Percentiles rank a stretch among this genome's conserved stretches.
Evolutionary conservation across 2,888 invertebrate genomes (phyloP).

Genomic region (Harpalus rubripes): DNA sequence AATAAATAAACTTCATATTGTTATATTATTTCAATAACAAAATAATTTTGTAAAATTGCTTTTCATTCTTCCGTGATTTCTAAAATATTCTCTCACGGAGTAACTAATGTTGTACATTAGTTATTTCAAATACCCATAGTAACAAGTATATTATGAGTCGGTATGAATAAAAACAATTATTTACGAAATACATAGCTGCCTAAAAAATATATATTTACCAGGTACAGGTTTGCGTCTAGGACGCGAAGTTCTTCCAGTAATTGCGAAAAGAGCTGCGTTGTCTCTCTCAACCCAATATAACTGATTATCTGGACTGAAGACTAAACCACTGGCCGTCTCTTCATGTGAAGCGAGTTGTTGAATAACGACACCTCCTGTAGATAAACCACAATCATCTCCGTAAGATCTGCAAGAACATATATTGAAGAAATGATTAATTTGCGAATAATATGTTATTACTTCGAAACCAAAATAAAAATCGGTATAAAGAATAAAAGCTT

Average conservation of each 20-base stretch:
- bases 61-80: too few species aligned
- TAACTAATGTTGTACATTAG: too few species aligned
- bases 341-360: not conserved
- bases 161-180: too few species aligned
- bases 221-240: not conserved
- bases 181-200: not conserved
- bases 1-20: too few species aligned
- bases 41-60: too few species aligned
- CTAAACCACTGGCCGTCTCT: not conserved
- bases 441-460: constrained; percentile 8
- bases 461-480: not conserved
- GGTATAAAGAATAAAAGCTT: not conserved
- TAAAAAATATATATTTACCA: not conserved
- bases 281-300: constrained; percentile 16
- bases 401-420: constrained; percentile 2
- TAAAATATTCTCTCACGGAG: too few species aligned
- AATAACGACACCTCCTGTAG: not conserved
- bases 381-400: constrained; percentile 11
- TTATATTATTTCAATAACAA: too few species aligned
- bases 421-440: not conserved
- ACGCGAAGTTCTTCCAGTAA: not conserved
- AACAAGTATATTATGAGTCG: too few species aligned
- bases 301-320: not conserved
- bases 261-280: not conserved
- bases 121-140: too few species aligned